A percentile compares a stretch with the other conserved stretches of the same genome.
Evolutionary conservation across 2,113 vertebrate genomes (phyloP).

Genomic region (Malurus melanocephalus): DNA sequence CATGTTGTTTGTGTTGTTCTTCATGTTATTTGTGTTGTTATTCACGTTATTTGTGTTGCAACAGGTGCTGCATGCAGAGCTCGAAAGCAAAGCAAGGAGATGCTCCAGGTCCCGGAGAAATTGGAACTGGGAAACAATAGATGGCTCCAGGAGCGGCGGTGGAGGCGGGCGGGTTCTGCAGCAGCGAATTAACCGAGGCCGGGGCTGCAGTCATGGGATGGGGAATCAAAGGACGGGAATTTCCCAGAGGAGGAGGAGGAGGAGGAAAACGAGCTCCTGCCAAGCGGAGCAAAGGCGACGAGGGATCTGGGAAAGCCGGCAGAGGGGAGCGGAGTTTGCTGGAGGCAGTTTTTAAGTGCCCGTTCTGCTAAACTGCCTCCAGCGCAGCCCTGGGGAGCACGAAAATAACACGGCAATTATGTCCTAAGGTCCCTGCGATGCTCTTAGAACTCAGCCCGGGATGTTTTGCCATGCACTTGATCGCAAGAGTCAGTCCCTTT

Average conservation of each 20-base stretch:
- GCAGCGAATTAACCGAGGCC: fast-evolving
- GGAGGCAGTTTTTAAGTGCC: neutral
- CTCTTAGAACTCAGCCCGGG: neutral
- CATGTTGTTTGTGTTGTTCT: neutral
- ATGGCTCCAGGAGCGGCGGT: fast-evolving
- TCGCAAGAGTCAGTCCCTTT: neutral
- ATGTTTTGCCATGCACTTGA: neutral
- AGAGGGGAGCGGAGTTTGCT: neutral
- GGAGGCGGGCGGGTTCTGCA: neutral
- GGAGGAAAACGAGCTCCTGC: neutral
- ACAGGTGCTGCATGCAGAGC: neutral
- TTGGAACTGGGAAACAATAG: fast-evolving
- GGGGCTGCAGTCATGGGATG: neutral
- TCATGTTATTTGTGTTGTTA: neutral
- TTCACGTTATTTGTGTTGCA: neutral
- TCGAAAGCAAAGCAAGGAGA: neutral
- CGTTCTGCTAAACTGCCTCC: slow-evolving; percentile 1
- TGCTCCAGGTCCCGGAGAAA: neutral
- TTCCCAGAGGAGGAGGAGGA: neutral
- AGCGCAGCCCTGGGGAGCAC: slow-evolving; percentile 14
- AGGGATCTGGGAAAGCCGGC: neutral
- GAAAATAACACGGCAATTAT: neutral
- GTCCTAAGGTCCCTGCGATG: neutral
- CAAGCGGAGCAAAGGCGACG: neutral
- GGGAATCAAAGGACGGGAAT: neutral